phyloP scores from a whole-genome alignment of 2,113 vertebrate genomes.

The Talpa occidentalis region DNA sequence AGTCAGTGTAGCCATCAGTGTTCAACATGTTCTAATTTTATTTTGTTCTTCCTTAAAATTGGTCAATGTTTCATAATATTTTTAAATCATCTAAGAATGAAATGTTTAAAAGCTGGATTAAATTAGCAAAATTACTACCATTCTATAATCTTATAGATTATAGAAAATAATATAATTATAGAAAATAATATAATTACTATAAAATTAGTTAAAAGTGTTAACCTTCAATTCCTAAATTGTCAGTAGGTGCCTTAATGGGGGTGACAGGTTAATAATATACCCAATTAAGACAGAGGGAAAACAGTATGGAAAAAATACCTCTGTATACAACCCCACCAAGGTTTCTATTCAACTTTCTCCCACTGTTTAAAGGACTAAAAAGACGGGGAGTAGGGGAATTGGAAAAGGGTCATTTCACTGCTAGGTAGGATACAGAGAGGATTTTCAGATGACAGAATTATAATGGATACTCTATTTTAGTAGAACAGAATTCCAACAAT shows the following conservation, averaged over 20 bases:
- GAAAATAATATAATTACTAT: too few relatives aligned
- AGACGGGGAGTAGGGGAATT: background rate
- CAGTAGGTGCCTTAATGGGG: background rate
- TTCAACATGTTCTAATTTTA: conserved; percentile 11
- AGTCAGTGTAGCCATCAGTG: background rate
- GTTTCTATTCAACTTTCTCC: background rate
- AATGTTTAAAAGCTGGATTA: background rate
- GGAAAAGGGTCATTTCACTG: background rate
- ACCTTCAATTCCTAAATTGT: background rate
- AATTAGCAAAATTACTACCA: background rate
- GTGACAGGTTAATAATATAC: background rate
- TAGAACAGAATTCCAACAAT: conserved; percentile 17
- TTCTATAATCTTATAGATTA: background rate
- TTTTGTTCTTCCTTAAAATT: conserved; percentile 56
- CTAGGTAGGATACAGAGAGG: background rate
- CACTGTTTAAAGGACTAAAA: background rate
- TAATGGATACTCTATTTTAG: background rate
- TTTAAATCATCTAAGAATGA: conserved; percentile 30
- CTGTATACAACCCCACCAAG: background rate
- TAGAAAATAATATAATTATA: too few relatives aligned
- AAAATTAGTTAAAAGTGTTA: conserved; percentile 26
- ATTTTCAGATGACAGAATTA: conserved; percentile 41
- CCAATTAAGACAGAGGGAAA: background rate
- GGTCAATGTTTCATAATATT: background rate
- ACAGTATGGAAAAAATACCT: background rate